Percentiles rank a stretch among this genome's conserved stretches.
phyloP scores from a whole-genome alignment of 1,140 invertebrate genomes.

The Philopotamus ludificatus region DNA sequence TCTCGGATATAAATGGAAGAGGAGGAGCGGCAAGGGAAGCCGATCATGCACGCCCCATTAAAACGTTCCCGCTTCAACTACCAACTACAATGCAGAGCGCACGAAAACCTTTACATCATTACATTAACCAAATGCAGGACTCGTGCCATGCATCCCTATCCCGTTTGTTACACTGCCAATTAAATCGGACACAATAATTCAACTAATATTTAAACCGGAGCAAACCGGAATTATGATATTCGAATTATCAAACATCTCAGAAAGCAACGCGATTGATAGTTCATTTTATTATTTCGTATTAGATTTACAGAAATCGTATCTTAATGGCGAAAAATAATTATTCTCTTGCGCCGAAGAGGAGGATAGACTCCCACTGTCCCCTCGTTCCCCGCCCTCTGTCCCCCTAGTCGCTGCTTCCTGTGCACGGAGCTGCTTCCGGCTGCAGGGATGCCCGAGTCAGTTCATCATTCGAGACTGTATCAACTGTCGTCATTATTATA shows the following conservation, averaged over 20 bases:
- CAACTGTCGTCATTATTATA: slow-evolving; percentile 32
- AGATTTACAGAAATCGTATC: too few species aligned
- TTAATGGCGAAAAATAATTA: too few species aligned
- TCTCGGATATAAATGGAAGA: slow-evolving; percentile 14
- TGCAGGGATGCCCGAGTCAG: slow-evolving; percentile 30
- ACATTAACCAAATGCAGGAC: neutral
- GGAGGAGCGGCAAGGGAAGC: slow-evolving; percentile 15
- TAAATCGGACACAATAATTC: too few species aligned
- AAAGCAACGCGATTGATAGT: neutral
- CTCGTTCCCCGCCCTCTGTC: neutral
- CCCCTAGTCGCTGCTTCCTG: slow-evolving; percentile 24
- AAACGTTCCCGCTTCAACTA: slow-evolving; percentile 35
- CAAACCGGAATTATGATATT: too few species aligned
- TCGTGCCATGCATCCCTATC: too few species aligned
- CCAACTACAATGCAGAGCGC: slow-evolving; percentile 31
- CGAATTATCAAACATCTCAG: too few species aligned
- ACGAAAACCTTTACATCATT: slow-evolving; percentile 30
- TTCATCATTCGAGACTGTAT: slow-evolving; percentile 38
- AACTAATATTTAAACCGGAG: too few species aligned
- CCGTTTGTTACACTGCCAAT: too few species aligned
- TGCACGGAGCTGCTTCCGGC: slow-evolving; percentile 31
- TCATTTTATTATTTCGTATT: neutral
- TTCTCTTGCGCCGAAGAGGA: neutral
- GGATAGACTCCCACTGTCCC: neutral
- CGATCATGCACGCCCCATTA: slow-evolving; percentile 36